Conservation (phyloP, 1,140 invertebrate genomes). For the Lordiphosa stackelbergi region DNA sequence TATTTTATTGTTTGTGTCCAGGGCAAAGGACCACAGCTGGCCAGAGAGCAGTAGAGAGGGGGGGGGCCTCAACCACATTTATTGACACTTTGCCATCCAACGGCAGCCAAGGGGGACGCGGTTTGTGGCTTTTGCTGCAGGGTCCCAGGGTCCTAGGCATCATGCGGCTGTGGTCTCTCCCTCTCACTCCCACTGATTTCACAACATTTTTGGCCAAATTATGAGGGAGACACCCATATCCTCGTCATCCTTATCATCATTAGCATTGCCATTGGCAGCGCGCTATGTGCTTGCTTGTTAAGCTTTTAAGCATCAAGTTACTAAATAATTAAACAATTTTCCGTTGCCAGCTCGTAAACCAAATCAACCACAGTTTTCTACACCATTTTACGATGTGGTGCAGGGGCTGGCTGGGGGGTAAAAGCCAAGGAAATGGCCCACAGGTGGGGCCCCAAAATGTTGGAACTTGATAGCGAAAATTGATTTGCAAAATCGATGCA, state of each 20-base stretch:
- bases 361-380: slow-evolving; percentile 43
- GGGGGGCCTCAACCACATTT: slow-evolving; percentile 17
- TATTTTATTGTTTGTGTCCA: slow-evolving; percentile 69
- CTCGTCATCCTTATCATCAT: slow-evolving; percentile 21
- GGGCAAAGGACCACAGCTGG: slow-evolving; percentile 57
- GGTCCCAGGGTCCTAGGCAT: slow-evolving; percentile 14
- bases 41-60: slow-evolving; percentile 1
- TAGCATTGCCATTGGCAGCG: slow-evolving; percentile 35
- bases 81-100: slow-evolving; percentile 34
- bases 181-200: slow-evolving; percentile 34
- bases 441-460: background rate
- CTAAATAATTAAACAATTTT: slow-evolving; percentile 69
- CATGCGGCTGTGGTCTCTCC: slow-evolving; percentile 1
- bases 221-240: slow-evolving; percentile 18
- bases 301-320: slow-evolving; percentile 55
- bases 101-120: background rate
- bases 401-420: no score
- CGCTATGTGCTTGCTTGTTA: slow-evolving; percentile 33
- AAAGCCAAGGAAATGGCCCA: background rate
- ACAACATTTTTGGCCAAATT: slow-evolving; percentile 67
- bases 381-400: background rate
- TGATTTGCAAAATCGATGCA: no score
- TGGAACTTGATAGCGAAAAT: no score
- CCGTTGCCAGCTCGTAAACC: slow-evolving; percentile 39
- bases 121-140: slow-evolving; percentile 11